Evolutionary conservation across 2,113 vertebrate genomes (phyloP).

Genomic region (Dromaius novaehollandiae): DNA sequence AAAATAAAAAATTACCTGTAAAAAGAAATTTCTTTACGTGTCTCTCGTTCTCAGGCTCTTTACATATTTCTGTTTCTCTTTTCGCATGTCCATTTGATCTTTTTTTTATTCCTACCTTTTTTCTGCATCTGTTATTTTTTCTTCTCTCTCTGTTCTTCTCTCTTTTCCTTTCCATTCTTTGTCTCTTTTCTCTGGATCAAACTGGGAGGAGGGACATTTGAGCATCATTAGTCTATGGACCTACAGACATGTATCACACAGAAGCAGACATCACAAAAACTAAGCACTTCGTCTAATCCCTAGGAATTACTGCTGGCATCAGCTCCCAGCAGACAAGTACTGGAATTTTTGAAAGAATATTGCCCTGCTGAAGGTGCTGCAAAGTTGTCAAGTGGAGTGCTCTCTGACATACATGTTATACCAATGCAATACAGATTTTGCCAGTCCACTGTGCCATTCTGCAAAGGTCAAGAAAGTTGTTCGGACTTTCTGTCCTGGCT

Average conservation of each 20-base stretch:
- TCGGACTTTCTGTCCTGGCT: not conserved
- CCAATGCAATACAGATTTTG: not conserved
- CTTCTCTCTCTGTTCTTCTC: not conserved
- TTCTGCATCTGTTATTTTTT: not conserved
- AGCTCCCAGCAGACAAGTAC: not conserved
- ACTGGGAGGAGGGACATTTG: constrained; percentile 5
- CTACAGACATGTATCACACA: not conserved
- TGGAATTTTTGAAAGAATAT: not conserved
- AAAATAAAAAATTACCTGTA: not conserved
- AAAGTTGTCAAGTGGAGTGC: not conserved
- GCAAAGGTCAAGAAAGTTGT: not conserved
- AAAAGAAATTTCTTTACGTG: not conserved
- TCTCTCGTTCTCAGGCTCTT: not conserved
- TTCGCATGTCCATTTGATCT: not conserved
- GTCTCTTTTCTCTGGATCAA: not conserved
- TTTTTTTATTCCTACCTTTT: not conserved
- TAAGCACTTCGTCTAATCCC: not conserved
- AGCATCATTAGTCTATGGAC: constrained; percentile 2
- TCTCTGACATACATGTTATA: not conserved
- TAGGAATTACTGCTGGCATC: not conserved
- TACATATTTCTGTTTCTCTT: not conserved
- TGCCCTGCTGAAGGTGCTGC: not conserved
- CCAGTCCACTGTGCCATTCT: not conserved
- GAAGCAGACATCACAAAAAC: not conserved
- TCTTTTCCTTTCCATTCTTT: not conserved